A percentile compares a stretch with the other conserved stretches of the same genome.
These are phyloP conservation scores for Helicoverpa zea DNA, from an alignment of 1,140 invertebrate genomes.

Conservation along the genomic window DNA sequence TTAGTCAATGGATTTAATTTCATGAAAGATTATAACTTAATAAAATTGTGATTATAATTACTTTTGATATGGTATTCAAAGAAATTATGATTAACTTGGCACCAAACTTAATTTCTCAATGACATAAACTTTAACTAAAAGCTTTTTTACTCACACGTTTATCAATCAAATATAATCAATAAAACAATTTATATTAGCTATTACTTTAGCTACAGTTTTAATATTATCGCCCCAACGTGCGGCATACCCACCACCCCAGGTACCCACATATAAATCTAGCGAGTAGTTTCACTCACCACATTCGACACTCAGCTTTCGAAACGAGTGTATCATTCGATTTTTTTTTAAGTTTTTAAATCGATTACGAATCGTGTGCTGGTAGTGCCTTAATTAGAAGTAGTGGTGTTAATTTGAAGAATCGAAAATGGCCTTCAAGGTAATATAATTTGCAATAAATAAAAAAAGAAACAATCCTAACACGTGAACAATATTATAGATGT, in stretches of 20 bases:
- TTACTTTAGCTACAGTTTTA: not conserved
- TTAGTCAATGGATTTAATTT: too few species aligned
- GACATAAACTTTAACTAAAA: not conserved
- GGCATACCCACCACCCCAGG: constrained; percentile 57
- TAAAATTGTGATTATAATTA: too few species aligned
- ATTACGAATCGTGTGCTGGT: constrained; percentile 46
- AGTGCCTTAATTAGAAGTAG: constrained; percentile 55
- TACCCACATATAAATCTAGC: constrained; percentile 69
- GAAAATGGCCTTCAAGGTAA: constrained; percentile 75
- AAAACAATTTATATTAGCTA: not conserved
- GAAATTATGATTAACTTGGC: too few species aligned
- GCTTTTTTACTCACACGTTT: not conserved
- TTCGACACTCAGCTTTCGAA: constrained; percentile 62
- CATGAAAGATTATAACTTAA: too few species aligned
- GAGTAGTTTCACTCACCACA: constrained; percentile 69
- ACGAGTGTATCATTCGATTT: constrained; percentile 58
- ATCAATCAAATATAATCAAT: not conserved
- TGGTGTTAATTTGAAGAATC: constrained; percentile 52
- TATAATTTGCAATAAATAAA: not conserved
- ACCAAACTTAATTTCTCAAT: not conserved
- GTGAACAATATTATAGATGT: too few species aligned
- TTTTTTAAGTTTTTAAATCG: constrained; percentile 17
- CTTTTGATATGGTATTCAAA: too few species aligned
- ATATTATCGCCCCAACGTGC: not conserved
- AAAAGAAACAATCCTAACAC: too few species aligned